phyloP scores from a whole-genome alignment of 2,888 invertebrate genomes.

The Dermolepida albohirtum region DNA sequence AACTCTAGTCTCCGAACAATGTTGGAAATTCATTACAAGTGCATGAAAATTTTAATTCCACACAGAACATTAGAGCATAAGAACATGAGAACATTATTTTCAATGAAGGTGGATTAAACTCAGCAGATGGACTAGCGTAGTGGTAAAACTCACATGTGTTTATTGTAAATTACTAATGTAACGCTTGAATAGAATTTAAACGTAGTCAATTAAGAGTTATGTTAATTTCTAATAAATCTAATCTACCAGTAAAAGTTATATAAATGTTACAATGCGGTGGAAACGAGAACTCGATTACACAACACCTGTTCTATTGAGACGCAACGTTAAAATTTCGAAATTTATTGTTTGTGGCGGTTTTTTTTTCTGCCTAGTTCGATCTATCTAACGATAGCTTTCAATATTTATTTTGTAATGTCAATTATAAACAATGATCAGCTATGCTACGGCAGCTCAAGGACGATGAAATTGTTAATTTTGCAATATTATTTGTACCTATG shows the following conservation, averaged over 20 bases:
- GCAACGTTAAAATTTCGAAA: constrained; percentile 22
- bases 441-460: constrained; percentile 17
- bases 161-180: too few relatives aligned
- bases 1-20: constrained; percentile 17
- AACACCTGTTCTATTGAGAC: constrained; percentile 27
- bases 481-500: not conserved
- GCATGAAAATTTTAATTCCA: constrained; percentile 3
- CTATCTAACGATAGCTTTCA: constrained; percentile 7
- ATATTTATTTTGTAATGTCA: constrained; percentile 23
- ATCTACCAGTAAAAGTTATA: constrained; percentile 28
- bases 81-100: constrained; percentile 4
- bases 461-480: constrained; percentile 29
- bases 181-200: too few relatives aligned
- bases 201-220: constrained; percentile 23
- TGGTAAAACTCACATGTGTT: too few relatives aligned
- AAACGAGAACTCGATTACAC: constrained; percentile 30
- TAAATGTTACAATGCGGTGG: constrained; percentile 1
- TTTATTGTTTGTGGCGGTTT: constrained; percentile 31
- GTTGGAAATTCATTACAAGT: constrained; percentile 22
- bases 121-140: too few relatives aligned
- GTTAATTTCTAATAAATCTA: constrained; percentile 32
- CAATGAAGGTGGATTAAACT: not conserved
- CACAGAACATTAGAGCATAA: not conserved
- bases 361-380: constrained; percentile 13
- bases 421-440: constrained; percentile 21